Evolutionary conservation across 2,888 invertebrate species (phyloP).

Genomic region (Platerodrilus igneus): DNA sequence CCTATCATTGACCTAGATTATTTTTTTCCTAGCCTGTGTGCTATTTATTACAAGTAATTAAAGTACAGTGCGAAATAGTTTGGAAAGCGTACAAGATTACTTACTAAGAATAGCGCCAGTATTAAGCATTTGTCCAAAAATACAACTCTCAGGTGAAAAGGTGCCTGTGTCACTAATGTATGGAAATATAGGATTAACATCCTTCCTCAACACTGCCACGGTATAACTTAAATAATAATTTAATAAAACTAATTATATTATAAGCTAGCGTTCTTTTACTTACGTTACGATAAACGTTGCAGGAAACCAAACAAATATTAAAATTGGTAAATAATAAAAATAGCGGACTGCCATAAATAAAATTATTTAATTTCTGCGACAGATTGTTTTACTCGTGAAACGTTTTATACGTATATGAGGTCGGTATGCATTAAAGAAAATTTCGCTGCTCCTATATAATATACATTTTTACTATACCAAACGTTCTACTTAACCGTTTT

Average conservation of each 20-base stretch:
- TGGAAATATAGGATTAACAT: slow-evolving; percentile 65
- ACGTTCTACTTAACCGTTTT: too few relatives aligned
- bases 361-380: too few relatives aligned
- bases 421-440: too few relatives aligned
- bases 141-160: slow-evolving; percentile 70
- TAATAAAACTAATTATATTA: background rate
- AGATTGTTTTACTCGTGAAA: too few relatives aligned
- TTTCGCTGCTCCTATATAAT: too few relatives aligned
- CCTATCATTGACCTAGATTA: too few relatives aligned
- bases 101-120: slow-evolving; percentile 62
- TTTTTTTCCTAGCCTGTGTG: too few relatives aligned
- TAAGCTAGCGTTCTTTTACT: slow-evolving; percentile 24
- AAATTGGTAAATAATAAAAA: slow-evolving; percentile 34
- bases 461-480: too few relatives aligned
- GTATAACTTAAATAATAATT: slow-evolving; percentile 53
- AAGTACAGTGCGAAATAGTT: too few relatives aligned
- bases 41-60: too few relatives aligned
- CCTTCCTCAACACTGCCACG: slow-evolving; percentile 59
- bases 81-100: slow-evolving; percentile 33
- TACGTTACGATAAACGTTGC: slow-evolving; percentile 40
- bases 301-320: slow-evolving; percentile 36
- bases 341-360: slow-evolving; percentile 10
- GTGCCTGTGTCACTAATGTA: slow-evolving; percentile 74
- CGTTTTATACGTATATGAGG: too few relatives aligned
- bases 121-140: slow-evolving; percentile 72